Conservation (phyloP, 2,113 vertebrate genomes). For the Ammospiza nelsoni region DNA sequence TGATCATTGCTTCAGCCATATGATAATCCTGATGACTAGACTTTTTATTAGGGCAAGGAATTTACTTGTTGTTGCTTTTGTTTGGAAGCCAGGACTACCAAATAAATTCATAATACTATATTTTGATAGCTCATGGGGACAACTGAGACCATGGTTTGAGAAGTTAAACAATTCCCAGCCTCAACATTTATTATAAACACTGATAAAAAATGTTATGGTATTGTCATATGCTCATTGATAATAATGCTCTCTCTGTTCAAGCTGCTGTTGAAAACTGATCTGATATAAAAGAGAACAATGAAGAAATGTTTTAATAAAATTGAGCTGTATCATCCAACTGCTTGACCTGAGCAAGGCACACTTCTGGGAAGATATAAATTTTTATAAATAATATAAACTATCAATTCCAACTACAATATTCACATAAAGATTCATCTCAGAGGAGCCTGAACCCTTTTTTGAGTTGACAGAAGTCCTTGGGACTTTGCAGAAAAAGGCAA, state of each 20-base stretch:
- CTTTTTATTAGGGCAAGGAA: not conserved
- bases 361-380: not conserved
- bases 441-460: not conserved
- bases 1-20: not conserved
- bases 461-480: not conserved
- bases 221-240: not conserved
- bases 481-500: not conserved
- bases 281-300: not conserved
- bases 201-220: constrained; percentile 8
- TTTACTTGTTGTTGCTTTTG: not conserved
- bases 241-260: not conserved
- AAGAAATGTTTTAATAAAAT: constrained; percentile 22
- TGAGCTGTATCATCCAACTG: not conserved
- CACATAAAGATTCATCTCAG: not conserved
- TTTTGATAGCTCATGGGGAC: not conserved
- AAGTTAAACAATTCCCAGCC: not conserved
- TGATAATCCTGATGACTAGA: not conserved
- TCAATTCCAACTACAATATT: not conserved
- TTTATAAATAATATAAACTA: not conserved
- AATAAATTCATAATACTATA: not conserved
- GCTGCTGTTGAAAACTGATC: constrained; percentile 6
- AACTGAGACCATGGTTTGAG: not conserved
- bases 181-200: constrained; percentile 20
- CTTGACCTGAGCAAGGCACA: not conserved
- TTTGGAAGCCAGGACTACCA: not conserved